Evolutionary conservation across 2,113 vertebrate genomes (phyloP), one percentile per base, ranked within the genome.

Genomic region (Siphamia tubifer): DNA sequence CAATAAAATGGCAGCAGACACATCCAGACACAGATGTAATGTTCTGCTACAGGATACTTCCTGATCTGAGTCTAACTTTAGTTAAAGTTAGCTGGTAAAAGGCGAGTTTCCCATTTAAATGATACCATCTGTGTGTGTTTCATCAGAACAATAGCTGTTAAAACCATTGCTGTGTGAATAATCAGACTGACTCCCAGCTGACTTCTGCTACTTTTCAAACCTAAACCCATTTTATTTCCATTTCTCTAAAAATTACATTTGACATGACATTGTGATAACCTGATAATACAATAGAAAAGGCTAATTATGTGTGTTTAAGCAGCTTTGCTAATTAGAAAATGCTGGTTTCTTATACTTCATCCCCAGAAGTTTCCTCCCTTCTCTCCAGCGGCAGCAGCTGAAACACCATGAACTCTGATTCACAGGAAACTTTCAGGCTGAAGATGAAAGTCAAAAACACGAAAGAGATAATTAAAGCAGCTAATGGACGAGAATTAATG

Each of bases 231-330:
- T 48, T 74, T 68, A 55, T 62, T 72, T 19, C 75, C 38, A 49
- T 73, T 84, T 68, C 64, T 74, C 74, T 81, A 35, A 82, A n/a
- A 85, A 89, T 87, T 81, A 75, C 80, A 76, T 42, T n/a, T 68
- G 78, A 71, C 75, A 60, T 79, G 82, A 79, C 83, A 77, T 63
- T 70, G 79, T 54, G 86, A 90, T 89, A 89, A 87, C 82, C 79
- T 21, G 30, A 58, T 70, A 56, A 42, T 20, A 79, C 78, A 78
- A 83, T 55, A 81, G 65, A 75, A 81, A 82, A 72, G 79, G 79
- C 78, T 88, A 89, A 90, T 90, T 88, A 86, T 55, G 64, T 72
- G 52, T 74, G 72, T 83, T 89, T 87, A 89, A 90, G 89, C 87
- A 76, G 74, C 77, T 81, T 88, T 78, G 79, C 77, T 83, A 89